These are phyloP conservation scores for Drosophila kepulauana DNA, from an alignment of 1,140 invertebrate genomes.

Conservation along the genomic window DNA sequence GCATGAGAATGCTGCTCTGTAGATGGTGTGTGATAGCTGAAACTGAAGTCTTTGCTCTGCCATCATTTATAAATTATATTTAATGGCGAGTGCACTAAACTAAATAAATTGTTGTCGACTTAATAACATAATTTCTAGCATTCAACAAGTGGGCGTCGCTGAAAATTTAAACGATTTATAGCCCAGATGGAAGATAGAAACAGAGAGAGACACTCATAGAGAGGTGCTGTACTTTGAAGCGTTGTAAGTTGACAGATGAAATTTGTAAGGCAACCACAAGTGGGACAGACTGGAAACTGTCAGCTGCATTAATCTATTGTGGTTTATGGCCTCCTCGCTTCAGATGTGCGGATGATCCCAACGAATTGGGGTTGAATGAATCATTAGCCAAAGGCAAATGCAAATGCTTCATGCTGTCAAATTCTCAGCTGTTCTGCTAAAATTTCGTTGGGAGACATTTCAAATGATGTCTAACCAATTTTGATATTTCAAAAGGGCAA, in stretches of 20 bases:
- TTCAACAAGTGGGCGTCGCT: slow-evolving; percentile 65
- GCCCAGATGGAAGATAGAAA: slow-evolving; percentile 1
- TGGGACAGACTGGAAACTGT: slow-evolving; percentile 18
- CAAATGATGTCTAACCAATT: slow-evolving; percentile 18
- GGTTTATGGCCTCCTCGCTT: slow-evolving; percentile 34
- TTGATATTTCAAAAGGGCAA: slow-evolving; percentile 19
- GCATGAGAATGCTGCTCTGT: neutral
- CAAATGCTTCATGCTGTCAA: slow-evolving; percentile 18
- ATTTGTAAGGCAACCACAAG: slow-evolving; percentile 19
- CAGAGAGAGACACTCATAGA: neutral
- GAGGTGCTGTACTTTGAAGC: neutral
- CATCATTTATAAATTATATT: slow-evolving; percentile 75
- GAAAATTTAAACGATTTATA: slow-evolving; percentile 72
- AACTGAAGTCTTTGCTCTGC: slow-evolving; percentile 4
- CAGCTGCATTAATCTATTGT: slow-evolving; percentile 50
- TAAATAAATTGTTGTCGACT: slow-evolving; percentile 77
- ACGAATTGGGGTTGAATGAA: slow-evolving; percentile 44
- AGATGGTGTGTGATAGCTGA: slow-evolving; percentile 21
- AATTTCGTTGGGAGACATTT: neutral
- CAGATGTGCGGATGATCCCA: slow-evolving; percentile 30
- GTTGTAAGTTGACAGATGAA: slow-evolving; percentile 30
- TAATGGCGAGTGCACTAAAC: slow-evolving; percentile 80
- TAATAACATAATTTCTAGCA: slow-evolving; percentile 67
- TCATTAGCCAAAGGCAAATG: slow-evolving; percentile 34
- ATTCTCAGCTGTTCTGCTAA: slow-evolving; percentile 35